Conservation (phyloP, 1,140 invertebrate species). For the Chymomyza costata region DNA sequence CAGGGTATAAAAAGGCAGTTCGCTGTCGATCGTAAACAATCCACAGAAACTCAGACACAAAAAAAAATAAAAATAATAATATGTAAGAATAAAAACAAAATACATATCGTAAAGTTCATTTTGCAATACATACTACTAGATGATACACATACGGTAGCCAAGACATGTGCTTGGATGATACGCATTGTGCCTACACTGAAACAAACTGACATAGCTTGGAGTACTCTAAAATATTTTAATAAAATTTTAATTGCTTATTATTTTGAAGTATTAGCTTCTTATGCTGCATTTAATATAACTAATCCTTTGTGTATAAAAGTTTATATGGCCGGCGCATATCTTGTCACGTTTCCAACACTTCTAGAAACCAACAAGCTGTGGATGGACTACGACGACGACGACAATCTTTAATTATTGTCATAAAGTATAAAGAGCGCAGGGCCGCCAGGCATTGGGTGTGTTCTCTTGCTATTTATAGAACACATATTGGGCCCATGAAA, state of each 20-base stretch:
- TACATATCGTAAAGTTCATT: not conserved
- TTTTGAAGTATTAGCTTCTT: too few relatives aligned
- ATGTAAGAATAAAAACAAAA: not conserved
- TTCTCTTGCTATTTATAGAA: constrained; percentile 46
- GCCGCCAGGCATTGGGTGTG: constrained; percentile 6
- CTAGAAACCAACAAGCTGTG: too few relatives aligned
- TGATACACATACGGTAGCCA: too few relatives aligned
- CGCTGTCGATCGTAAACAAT: not conserved
- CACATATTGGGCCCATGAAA: constrained; percentile 5
- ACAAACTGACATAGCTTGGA: too few relatives aligned
- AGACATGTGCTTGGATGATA: too few relatives aligned
- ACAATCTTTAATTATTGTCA: constrained; percentile 48
- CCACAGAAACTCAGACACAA: not conserved
- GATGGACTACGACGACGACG: not conserved
- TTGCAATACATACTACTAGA: not conserved
- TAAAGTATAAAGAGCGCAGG: constrained; percentile 16
- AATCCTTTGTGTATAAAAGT: too few relatives aligned
- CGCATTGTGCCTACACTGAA: too few relatives aligned
- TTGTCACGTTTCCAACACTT: too few relatives aligned
- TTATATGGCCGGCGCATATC: too few relatives aligned
- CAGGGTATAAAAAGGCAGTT: too few relatives aligned
- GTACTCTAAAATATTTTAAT: not conserved
- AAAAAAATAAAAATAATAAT: not conserved
- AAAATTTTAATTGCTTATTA: not conserved
- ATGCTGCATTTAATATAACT: too few relatives aligned